Evolutionary conservation across 2,797 vertebrate genomes (phyloP), one percentile per base, ranked within the genome.

Genomic region (Cyclura pinguis): DNA sequence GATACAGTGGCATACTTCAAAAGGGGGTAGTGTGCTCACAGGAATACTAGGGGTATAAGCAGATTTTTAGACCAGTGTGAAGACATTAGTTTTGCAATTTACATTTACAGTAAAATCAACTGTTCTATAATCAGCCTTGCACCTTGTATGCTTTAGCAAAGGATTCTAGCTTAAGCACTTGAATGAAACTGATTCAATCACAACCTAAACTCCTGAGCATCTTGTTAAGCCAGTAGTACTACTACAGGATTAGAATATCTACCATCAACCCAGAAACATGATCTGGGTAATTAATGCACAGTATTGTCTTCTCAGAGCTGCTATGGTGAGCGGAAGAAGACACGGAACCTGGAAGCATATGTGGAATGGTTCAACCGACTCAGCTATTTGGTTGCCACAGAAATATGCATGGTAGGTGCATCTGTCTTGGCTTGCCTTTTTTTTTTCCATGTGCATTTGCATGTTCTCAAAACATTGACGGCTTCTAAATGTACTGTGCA

Each of bases 341-440:
- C 98, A 69, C 97, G 97, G 38, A 98, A 98, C 92, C 97, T 99
- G 90, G 98, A 98, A 95, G 98, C 98, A 0, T 99, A 99, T 0
- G 98, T 99, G n/a, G 98, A 99, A 80, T 99, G 99, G 99, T 99
- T 99, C 96, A 99, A 99, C 97, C 97, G 98, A 72, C 98, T 99
- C 92, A 99, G 98, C 94, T 99, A 98, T 96, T 95, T 99, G 96
- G 99, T 99, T 87, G 98, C 99, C 6, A 99, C 98, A 20, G 99
- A 99, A 96, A 99, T 99, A 95, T 99, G 99, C 96, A 98, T 98
- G 98, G 99, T 99, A 92, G 98, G 97, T 80, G 73, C 85, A 55
- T 78, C 10, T n/a, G 1, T 78, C 42, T 35, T 3, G 20, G 38
- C 3, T 87, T 47, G 24, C 18, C n/a, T 91, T 57, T 80, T 47